Evolutionary conservation across 2,888 invertebrate genomes (phyloP), one percentile per base, ranked within the genome.

Genomic region (Acanthosoma haemorrhoidale): DNA sequence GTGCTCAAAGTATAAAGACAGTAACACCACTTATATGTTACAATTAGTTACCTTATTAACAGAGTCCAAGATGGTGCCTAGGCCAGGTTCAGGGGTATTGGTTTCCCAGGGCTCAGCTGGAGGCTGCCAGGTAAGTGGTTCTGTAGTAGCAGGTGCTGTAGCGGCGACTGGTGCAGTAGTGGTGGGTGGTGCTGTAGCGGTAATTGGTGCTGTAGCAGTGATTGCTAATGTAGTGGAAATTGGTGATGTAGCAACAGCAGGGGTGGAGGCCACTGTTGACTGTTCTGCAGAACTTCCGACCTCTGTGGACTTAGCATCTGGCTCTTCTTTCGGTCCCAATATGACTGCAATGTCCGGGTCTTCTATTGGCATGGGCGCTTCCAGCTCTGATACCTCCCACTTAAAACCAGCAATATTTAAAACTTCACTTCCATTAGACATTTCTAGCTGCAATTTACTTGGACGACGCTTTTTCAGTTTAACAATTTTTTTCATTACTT

Each of bases 41-140:
- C 11, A 51, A 63, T 43, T 31, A 69, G 70, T 72, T 67, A 76
- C 77, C 73, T 77, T 77, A 70, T 77, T 77, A 38, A 77, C 77
- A 18, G 77, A 76, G 64, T 76, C 77, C 31, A 77, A 61, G 32
- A 77, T 77, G 18, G 77, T 75, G 9, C 77, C 77, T 5, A 77
- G 71, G 51, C 51, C 15, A 18, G 67, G 32, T 32, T 57, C 67
- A 3, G 67, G 43, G 16, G 16, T n/a, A n/a, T 31, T 64, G 5
- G 60, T 36, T 29, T 66, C 38, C 57, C 36, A 41, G 15, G 57
- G 39, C 59, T 58, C n/a, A 9, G 66, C 13, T 18, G 68, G 60
- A 4, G 63, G 32, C 25, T 59, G 43, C 58, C 70, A 38, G 2
- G 68, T 39, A 5, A 41, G 36, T 11, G 2, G 16, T 31, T 51